These are phyloP conservation scores for Pygocentrus nattereri DNA, from an alignment of 2,797 vertebrate genomes.

Conservation along the genomic window DNA sequence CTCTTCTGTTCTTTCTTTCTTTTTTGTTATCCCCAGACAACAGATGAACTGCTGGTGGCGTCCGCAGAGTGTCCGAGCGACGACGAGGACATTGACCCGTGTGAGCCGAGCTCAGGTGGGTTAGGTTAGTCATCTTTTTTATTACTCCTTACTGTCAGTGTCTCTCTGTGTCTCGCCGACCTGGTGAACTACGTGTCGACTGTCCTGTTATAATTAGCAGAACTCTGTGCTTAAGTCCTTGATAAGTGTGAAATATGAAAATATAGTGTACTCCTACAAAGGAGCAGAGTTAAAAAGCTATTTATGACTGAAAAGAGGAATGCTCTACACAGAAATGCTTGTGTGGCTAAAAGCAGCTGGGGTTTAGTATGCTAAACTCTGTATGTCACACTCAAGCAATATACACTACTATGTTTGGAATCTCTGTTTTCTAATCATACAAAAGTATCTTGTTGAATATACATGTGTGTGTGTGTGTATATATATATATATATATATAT, in stretches of 20 bases:
- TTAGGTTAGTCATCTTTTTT: slow-evolving; percentile 99
- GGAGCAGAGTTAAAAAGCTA: slow-evolving; percentile 9
- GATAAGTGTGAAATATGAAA: background rate
- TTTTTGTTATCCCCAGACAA: slow-evolving; percentile 82
- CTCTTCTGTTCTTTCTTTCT: slow-evolving; percentile 45
- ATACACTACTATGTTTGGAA: no score
- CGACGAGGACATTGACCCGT: slow-evolving; percentile 98
- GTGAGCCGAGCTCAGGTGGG: slow-evolving; percentile 99
- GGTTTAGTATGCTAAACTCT: no score
- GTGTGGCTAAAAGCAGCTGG: no score
- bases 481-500: no score
- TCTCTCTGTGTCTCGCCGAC: slow-evolving; percentile 12
- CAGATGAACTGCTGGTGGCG: slow-evolving; percentile 94
- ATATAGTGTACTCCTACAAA: no score
- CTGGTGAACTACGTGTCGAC: background rate
- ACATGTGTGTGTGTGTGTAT: no score
- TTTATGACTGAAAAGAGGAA: no score
- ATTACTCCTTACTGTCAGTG: slow-evolving; percentile 87
- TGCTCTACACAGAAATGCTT: no score
- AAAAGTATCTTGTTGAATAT: no score
- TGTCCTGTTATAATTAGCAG: slow-evolving; percentile 21
- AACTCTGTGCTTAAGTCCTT: slow-evolving; percentile 31
- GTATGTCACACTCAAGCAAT: no score
- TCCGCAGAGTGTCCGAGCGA: slow-evolving; percentile 98
- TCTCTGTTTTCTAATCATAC: no score